Percentiles rank a stretch among this genome's conserved stretches.
Evolutionary conservation across 2,888 invertebrate species (phyloP).

Genomic region (Pogonocherus hispidulus): DNA sequence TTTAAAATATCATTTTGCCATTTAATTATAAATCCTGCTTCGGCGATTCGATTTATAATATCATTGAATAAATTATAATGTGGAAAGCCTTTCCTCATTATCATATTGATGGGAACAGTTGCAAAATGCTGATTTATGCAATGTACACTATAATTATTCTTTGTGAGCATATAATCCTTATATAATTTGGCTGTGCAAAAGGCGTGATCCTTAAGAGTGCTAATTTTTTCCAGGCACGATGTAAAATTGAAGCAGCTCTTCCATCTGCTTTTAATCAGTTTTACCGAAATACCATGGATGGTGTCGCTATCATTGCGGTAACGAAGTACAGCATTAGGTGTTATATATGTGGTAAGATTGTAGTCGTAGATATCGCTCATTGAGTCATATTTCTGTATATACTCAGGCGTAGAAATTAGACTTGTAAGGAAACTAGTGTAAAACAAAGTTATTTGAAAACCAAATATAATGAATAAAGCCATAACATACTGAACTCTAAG

Average conservation of each 20-base stretch:
- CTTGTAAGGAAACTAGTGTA: conserved; percentile 35
- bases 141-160: background rate
- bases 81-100: background rate
- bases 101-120: background rate
- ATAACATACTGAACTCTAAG: conserved; percentile 31
- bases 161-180: background rate
- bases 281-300: background rate
- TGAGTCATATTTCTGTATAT: conserved; percentile 26
- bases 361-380: conserved; percentile 30
- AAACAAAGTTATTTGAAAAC: conserved; percentile 6
- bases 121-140: background rate
- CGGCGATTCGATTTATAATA: background rate
- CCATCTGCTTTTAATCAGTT: background rate
- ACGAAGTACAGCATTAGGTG: background rate
- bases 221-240: background rate
- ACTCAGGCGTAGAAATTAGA: conserved; percentile 15
- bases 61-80: background rate
- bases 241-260: background rate
- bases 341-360: conserved; percentile 27
- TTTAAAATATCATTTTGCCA: background rate
- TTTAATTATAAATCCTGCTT: background rate
- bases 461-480: conserved; percentile 23
- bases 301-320: background rate
- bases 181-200: background rate
- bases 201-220: background rate